These are phyloP conservation scores for Lycopodina hypogea DNA, from an alignment of 37 sponge, comb jelly and placozoan genomes.

Conservation along the genomic window DNA sequence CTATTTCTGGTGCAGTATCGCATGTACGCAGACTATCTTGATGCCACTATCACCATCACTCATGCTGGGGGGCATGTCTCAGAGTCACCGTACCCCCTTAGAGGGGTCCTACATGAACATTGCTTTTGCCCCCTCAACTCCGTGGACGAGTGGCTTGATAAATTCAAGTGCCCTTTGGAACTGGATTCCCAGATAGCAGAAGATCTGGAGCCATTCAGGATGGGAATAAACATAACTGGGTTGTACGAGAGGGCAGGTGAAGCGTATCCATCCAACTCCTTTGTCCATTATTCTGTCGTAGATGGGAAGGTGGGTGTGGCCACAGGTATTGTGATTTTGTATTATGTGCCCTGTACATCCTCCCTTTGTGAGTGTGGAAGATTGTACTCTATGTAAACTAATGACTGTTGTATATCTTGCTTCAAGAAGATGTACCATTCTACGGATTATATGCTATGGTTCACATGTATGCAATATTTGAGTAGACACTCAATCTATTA, in stretches of 20 bases:
- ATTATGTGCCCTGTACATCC: too few relatives aligned
- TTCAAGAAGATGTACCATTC: too few relatives aligned
- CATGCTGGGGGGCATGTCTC: conserved; percentile 61
- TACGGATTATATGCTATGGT: too few relatives aligned
- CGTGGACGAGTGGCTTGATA: conserved; percentile 53
- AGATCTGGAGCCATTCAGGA: conserved; percentile 49
- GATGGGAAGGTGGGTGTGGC: conserved; percentile 63
- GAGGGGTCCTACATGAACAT: conserved; percentile 55
- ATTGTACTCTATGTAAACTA: background rate
- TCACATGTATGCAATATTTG: too few relatives aligned
- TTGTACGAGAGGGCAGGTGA: conserved; percentile 30
- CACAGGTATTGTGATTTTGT: too few relatives aligned
- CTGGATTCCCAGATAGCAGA: conserved; percentile 56
- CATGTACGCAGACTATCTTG: conserved; percentile 27
- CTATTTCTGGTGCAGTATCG: conserved; percentile 60
- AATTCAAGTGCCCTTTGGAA: conserved; percentile 51
- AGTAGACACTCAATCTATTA: too few relatives aligned
- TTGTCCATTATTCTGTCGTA: conserved; percentile 83
- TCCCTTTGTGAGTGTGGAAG: background rate
- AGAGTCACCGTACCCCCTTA: conserved; percentile 74
- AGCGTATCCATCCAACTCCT: conserved; percentile 20
- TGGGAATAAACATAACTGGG: conserved; percentile 50
- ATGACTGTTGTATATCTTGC: too few relatives aligned
- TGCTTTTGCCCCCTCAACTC: conserved; percentile 72
- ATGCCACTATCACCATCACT: conserved; percentile 51